phyloP scores from a whole-genome alignment of 2,797 vertebrate genomes.

The Smutsia temminckii region DNA sequence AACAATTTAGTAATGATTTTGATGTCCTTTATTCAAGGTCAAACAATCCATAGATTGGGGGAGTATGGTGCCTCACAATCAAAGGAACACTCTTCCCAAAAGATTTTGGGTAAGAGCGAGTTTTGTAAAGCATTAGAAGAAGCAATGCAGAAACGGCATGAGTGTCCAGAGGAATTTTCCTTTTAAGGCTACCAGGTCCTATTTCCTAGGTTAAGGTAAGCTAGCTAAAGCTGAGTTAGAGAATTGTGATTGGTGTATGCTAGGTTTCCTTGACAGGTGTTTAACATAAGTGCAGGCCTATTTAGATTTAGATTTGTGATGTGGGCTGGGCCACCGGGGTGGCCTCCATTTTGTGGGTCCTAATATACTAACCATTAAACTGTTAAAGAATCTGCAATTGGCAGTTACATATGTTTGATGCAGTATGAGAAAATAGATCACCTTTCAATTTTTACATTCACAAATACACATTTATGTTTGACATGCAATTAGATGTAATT shows the following conservation, averaged over 20 bases:
- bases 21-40: not conserved
- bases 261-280: not conserved
- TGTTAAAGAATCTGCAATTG: constrained; percentile 12
- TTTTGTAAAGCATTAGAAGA: not conserved
- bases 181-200: not conserved
- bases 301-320: not conserved
- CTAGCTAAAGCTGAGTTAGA: not conserved
- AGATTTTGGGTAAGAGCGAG: not conserved
- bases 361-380: not conserved
- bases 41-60: not conserved
- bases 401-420: not conserved
- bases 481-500: not conserved
- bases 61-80: not conserved
- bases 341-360: not conserved
- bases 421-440: constrained; percentile 16
- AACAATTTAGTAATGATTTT: not conserved
- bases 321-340: not conserved
- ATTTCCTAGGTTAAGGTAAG: not conserved
- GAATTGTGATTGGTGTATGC: not conserved
- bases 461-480: not conserved
- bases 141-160: not conserved
- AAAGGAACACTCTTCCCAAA: not conserved
- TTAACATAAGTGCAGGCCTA: not conserved
- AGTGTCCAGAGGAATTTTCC: not conserved
- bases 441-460: not conserved